Percentiles rank a stretch among this genome's conserved stretches.
Conservation (phyloP, 1,140 invertebrate genomes). For the Chlorops oryzae region DNA sequence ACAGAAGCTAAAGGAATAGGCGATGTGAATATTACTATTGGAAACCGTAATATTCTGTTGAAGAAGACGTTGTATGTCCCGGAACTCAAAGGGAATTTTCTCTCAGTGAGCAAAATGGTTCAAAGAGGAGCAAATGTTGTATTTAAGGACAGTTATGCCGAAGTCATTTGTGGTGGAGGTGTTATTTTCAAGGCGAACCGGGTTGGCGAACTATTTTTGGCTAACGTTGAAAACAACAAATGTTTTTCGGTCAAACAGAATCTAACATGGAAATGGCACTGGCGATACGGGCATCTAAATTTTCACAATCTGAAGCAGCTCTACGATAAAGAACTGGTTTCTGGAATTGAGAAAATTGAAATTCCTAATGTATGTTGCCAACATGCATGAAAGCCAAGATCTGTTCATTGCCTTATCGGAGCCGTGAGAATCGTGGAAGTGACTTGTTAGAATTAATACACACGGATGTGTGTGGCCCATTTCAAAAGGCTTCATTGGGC, state of each 20-base stretch:
- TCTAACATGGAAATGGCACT: neutral
- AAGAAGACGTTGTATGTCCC: constrained; percentile 6
- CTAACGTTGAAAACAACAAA: neutral
- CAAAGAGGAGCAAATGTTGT: constrained; percentile 2
- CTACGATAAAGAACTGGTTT: neutral
- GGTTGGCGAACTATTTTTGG: neutral
- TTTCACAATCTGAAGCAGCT: neutral
- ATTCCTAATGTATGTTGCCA: no score
- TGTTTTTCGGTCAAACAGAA: neutral
- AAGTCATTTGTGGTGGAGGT: neutral
- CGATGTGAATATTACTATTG: neutral
- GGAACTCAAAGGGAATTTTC: constrained; percentile 11
- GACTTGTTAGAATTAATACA: no score
- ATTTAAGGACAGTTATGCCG: neutral
- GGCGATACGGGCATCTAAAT: neutral
- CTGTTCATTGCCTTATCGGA: no score
- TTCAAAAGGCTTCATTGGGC: no score
- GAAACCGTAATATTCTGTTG: neutral
- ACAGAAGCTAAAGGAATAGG: neutral
- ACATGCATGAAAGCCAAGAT: no score
- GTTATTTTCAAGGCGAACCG: neutral
- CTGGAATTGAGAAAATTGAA: no score
- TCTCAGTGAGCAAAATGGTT: constrained; percentile 1
- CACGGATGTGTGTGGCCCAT: no score
- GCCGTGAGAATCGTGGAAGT: no score